Percentiles rank a stretch among this genome's conserved stretches.
Evolutionary conservation across 1,140 invertebrate species (phyloP).

Genomic region (Kradibia gibbosae): DNA sequence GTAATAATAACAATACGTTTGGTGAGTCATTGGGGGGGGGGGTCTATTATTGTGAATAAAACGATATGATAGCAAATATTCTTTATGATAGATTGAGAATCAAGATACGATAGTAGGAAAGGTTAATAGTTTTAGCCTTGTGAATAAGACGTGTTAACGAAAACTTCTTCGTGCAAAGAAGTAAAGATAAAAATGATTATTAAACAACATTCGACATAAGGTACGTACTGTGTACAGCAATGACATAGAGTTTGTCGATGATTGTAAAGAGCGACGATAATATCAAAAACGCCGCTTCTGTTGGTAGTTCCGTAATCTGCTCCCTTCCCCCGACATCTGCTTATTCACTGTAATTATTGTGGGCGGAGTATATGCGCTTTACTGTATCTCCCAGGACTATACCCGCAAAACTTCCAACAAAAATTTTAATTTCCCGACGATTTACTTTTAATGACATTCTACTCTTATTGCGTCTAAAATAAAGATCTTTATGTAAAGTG

Average conservation of each 20-base stretch:
- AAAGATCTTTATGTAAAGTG: not conserved
- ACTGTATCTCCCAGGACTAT: not conserved
- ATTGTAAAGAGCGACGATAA: slow-evolving; percentile 50
- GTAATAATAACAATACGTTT: not conserved
- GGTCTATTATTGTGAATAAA: slow-evolving; percentile 2
- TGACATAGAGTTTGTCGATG: slow-evolving; percentile 23
- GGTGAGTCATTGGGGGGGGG: not conserved
- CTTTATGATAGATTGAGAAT: not conserved
- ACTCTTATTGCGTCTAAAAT: not conserved
- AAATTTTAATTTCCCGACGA: slow-evolving; percentile 2
- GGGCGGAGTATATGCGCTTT: not conserved
- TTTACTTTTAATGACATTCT: not conserved
- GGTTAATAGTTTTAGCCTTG: not conserved
- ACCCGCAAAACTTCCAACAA: not conserved
- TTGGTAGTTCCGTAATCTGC: slow-evolving; percentile 61
- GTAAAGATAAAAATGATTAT: not conserved
- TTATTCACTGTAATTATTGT: slow-evolving; percentile 58
- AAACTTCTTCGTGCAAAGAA: not conserved
- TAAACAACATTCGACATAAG: slow-evolving; percentile 12
- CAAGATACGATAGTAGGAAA: not conserved
- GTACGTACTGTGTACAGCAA: not conserved
- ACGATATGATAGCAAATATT: not conserved
- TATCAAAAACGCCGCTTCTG: slow-evolving; percentile 55
- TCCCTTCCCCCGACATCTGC: slow-evolving; percentile 60
- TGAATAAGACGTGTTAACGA: not conserved